Evolutionary conservation across 2,797 vertebrate genomes (phyloP).

Genomic region (Semotilus atromaculatus): DNA sequence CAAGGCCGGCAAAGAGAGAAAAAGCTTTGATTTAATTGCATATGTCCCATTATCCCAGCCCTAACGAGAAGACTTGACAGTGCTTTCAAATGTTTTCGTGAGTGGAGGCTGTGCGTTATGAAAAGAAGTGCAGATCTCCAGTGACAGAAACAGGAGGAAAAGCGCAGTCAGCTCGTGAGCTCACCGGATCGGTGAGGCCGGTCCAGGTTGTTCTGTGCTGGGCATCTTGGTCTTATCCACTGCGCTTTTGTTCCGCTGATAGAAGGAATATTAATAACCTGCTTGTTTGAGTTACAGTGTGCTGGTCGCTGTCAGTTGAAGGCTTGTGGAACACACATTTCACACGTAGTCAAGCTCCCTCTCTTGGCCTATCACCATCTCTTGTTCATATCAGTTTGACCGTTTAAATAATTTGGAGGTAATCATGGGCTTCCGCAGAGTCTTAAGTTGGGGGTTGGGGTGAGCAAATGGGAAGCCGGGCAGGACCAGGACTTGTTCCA

Average conservation of each 20-base stretch:
- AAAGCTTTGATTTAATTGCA: slow-evolving; percentile 78
- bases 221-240: slow-evolving; percentile 38
- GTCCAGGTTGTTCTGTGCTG: slow-evolving; percentile 31
- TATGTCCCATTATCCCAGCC: slow-evolving; percentile 68
- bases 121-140: slow-evolving; percentile 68
- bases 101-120: slow-evolving; percentile 66
- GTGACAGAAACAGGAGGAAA: slow-evolving; percentile 69
- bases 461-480: slow-evolving; percentile 81
- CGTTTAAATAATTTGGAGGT: slow-evolving; percentile 89
- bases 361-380: slow-evolving; percentile 53
- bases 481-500: slow-evolving; percentile 71
- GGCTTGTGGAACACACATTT: slow-evolving; percentile 27
- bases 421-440: slow-evolving; percentile 75
- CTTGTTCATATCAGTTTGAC: slow-evolving; percentile 78
- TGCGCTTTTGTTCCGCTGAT: slow-evolving; percentile 37
- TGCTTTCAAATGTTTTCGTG: slow-evolving; percentile 70
- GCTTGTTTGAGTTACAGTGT: slow-evolving; percentile 28
- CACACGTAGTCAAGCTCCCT: not conserved
- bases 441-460: slow-evolving; percentile 75
- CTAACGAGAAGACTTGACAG: slow-evolving; percentile 71
- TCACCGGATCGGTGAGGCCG: slow-evolving; percentile 35
- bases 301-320: slow-evolving; percentile 16
- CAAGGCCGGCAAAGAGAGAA: slow-evolving; percentile 67
- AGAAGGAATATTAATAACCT: slow-evolving; percentile 44
- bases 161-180: slow-evolving; percentile 53